Evolutionary conservation across 2,113 vertebrate genomes (phyloP).

Genomic region (Phodopus roborovskii): DNA sequence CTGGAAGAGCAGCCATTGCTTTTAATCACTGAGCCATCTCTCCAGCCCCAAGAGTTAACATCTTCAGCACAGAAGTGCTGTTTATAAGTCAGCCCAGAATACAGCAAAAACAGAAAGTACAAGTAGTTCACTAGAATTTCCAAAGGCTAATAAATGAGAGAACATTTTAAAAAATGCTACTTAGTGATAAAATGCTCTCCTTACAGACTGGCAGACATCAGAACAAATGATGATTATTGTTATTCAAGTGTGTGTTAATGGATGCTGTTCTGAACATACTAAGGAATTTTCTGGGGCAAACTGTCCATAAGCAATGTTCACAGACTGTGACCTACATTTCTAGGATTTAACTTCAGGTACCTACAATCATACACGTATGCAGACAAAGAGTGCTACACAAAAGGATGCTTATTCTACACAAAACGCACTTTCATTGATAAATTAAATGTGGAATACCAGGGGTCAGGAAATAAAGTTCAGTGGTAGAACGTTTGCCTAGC

Average conservation of each 20-base stretch:
- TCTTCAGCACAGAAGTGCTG: neutral
- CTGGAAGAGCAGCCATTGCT: no score
- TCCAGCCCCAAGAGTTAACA: neutral
- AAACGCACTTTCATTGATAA: conserved; percentile 6
- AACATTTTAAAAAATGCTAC: conserved; percentile 45
- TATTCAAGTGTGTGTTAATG: conserved; percentile 18
- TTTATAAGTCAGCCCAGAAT: conserved; percentile 42
- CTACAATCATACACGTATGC: neutral
- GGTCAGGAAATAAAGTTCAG: neutral
- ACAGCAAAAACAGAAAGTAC: neutral
- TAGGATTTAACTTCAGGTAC: conserved; percentile 32
- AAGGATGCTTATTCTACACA: neutral
- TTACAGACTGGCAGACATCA: conserved; percentile 7
- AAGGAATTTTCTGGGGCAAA: conserved; percentile 36
- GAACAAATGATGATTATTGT: neutral
- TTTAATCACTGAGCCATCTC: no score
- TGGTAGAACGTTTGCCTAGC: neutral
- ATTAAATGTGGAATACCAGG: neutral
- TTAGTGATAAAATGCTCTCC: conserved; percentile 36
- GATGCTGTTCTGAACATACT: neutral
- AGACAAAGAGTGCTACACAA: neutral
- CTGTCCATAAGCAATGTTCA: conserved; percentile 31
- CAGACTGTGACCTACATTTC: neutral
- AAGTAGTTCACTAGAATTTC: conserved; percentile 20
- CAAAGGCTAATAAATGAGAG: conserved; percentile 24